Conservation (phyloP, 2,113 vertebrate genomes). For the Piaya cayana region DNA sequence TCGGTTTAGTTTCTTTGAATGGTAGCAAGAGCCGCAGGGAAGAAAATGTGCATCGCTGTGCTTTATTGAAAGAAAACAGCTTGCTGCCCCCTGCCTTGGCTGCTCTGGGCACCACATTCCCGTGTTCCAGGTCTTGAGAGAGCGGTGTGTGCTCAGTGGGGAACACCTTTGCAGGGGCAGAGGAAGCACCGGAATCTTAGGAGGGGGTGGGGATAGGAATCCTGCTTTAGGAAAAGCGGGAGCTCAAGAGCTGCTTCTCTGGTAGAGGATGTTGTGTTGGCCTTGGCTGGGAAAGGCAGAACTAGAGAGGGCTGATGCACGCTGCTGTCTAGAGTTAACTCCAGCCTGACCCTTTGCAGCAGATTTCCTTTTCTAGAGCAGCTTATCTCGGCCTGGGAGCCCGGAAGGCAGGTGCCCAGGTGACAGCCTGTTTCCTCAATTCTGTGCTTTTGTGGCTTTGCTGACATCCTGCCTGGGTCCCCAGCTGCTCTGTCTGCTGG, state of each 20-base stretch:
- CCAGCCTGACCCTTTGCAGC: neutral
- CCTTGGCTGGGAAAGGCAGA: neutral
- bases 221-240: neutral
- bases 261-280: neutral
- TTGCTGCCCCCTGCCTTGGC: neutral
- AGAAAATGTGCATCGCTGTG: neutral
- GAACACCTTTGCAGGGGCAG: neutral
- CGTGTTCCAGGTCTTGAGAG: neutral
- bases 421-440: conserved; percentile 16
- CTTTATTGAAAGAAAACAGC: neutral
- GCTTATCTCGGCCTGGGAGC: neutral
- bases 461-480: neutral
- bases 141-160: neutral
- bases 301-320: neutral
- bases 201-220: neutral
- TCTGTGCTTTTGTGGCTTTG: neutral
- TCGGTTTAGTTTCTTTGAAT: neutral
- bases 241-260: neutral
- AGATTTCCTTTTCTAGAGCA: neutral
- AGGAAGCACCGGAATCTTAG: neutral
- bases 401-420: conserved; percentile 34
- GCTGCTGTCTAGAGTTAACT: neutral
- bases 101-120: neutral
- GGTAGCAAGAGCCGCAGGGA: neutral
- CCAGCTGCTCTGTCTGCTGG: neutral